Evolutionary conservation across 1,140 invertebrate genomes (phyloP).

Genomic region (Diploscapter pachys): DNA sequence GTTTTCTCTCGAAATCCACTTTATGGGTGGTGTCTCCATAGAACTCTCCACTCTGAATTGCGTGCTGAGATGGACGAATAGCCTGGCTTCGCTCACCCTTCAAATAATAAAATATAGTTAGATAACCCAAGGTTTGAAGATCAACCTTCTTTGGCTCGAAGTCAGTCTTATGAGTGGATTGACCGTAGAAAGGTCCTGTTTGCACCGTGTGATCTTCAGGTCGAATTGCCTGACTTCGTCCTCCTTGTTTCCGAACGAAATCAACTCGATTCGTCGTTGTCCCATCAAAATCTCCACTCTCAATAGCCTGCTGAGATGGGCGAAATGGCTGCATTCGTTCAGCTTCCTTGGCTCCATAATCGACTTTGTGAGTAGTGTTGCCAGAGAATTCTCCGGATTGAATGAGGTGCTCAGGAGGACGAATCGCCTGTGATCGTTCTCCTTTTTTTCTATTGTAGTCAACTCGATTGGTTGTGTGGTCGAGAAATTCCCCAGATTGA

Average conservation of each 20-base stretch:
- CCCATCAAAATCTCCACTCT: slow-evolving; percentile 15
- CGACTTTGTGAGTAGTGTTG: slow-evolving; percentile 2
- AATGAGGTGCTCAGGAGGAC: slow-evolving; percentile 5
- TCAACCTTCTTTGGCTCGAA: too few species aligned
- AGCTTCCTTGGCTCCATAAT: slow-evolving; percentile 17
- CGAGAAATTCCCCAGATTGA: slow-evolving; percentile 2
- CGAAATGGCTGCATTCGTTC: slow-evolving; percentile 4
- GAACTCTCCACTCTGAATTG: too few species aligned
- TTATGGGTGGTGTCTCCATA: slow-evolving; percentile 15
- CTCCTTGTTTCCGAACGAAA: slow-evolving; percentile 7
- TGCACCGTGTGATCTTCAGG: too few species aligned
- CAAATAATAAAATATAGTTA: too few species aligned
- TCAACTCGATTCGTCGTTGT: slow-evolving; percentile 16
- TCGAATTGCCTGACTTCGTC: too few species aligned
- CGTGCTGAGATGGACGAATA: too few species aligned
- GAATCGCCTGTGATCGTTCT: slow-evolving; percentile 3
- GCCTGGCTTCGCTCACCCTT: too few species aligned
- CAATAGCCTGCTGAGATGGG: slow-evolving; percentile 9
- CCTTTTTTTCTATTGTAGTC: slow-evolving; percentile 26
- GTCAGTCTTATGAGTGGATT: too few species aligned
- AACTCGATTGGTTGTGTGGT: slow-evolving; percentile 11
- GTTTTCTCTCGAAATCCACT: slow-evolving; percentile 20
- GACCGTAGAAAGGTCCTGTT: too few species aligned
- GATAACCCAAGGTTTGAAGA: too few species aligned
- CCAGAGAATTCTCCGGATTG: not conserved